Percentiles rank a stretch among this genome's conserved stretches.
phyloP scores from a whole-genome alignment of 2,888 invertebrate genomes.

The Meiosimyza decipiens region DNA sequence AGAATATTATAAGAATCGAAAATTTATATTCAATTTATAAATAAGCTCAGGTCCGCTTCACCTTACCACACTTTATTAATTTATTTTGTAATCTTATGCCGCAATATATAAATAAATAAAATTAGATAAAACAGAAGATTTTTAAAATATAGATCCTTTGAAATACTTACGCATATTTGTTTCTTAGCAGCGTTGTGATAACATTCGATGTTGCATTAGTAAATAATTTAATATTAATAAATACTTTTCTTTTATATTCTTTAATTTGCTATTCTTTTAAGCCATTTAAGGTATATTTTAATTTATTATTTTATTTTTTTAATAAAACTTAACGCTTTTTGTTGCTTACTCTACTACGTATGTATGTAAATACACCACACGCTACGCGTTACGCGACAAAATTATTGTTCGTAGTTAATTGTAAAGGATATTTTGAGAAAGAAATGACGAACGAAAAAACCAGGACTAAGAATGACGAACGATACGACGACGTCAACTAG shows the following conservation, averaged over 20 bases:
- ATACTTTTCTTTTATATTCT: constrained; percentile 32
- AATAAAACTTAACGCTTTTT: constrained; percentile 26
- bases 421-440: neutral
- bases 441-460: neutral
- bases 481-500: constrained; percentile 7
- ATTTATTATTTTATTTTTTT: constrained; percentile 30
- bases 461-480: constrained; percentile 10
- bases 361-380: neutral
- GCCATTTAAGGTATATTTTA: no score
- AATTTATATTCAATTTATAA: no score
- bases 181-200: constrained; percentile 56
- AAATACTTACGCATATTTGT: constrained; percentile 51
- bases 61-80: no score
- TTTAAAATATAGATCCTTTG: neutral
- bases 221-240: constrained; percentile 30
- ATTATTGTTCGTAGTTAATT: neutral
- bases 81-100: no score
- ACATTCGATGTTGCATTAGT: constrained; percentile 57
- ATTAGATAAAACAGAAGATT: no score
- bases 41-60: no score
- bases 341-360: constrained; percentile 8
- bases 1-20: no score
- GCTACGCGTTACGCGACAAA: constrained; percentile 11
- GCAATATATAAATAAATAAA: no score
- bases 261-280: constrained; percentile 29